phyloP scores from a whole-genome alignment of 2,797 vertebrate species.

The Galagoides demidoff region DNA sequence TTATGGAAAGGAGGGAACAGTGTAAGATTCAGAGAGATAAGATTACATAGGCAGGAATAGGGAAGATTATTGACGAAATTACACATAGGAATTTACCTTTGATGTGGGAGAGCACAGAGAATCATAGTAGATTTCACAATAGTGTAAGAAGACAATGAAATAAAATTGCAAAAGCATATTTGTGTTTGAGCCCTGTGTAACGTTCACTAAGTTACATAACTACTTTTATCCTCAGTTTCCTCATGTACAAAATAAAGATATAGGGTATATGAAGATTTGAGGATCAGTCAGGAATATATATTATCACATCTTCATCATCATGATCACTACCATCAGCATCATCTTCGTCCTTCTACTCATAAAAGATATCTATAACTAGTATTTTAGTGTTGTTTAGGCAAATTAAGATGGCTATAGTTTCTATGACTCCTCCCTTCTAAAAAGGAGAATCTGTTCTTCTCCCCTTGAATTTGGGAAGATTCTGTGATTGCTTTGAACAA shows the following conservation, averaged over 20 bases:
- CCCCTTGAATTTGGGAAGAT: neutral
- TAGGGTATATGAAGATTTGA: conserved; percentile 3
- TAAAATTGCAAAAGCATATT: conserved; percentile 17
- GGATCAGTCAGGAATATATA: neutral
- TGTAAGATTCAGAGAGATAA: neutral
- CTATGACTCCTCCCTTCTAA: neutral
- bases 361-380: neutral
- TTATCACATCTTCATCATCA: neutral
- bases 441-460: neutral
- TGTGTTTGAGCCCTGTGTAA: neutral
- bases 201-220: neutral
- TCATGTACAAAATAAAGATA: neutral
- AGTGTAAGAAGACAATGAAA: neutral
- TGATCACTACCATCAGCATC: neutral
- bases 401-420: neutral
- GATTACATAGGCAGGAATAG: neutral
- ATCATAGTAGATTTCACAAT: neutral
- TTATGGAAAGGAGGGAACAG: neutral
- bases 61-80: neutral
- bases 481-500: neutral
- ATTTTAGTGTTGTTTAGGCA: neutral
- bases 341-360: neutral
- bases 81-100: neutral
- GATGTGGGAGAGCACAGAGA: neutral
- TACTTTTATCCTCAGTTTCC: neutral